A percentile compares a stretch with the other conserved stretches of the same genome.
phyloP scores from a whole-genome alignment of 1,140 invertebrate genomes.

The Penaeus indicus region DNA sequence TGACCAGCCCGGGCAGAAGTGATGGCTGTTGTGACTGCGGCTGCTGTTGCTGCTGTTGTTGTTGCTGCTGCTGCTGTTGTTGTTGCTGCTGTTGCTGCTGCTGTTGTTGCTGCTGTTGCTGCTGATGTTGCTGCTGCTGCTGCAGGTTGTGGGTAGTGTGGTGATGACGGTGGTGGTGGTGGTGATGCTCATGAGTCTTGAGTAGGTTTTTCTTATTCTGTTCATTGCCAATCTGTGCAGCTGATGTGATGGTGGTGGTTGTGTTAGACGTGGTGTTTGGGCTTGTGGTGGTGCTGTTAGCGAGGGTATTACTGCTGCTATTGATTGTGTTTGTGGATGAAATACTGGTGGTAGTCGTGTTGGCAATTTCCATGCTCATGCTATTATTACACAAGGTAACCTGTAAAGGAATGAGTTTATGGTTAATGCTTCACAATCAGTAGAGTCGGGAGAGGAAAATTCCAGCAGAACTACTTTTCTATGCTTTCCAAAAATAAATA shows the following conservation, averaged over 20 bases:
- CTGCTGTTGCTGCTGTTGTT: neutral
- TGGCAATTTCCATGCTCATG: neutral
- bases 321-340: constrained; percentile 5
- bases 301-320: constrained; percentile 29
- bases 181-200: constrained; percentile 57
- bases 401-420: too few species aligned
- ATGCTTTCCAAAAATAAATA: too few species aligned
- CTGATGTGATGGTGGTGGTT: constrained; percentile 29
- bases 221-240: constrained; percentile 47
- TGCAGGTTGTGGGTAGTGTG: constrained; percentile 54
- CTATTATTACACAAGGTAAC: too few species aligned
- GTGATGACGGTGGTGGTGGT: constrained; percentile 47
- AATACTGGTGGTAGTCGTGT: constrained; percentile 20
- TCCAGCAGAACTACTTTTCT: too few species aligned
- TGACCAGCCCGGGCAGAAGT: neutral
- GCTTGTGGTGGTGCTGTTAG: neutral
- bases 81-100: neutral
- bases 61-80: neutral
- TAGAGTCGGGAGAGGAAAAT: too few species aligned
- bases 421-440: too few species aligned
- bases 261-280: constrained; percentile 23
- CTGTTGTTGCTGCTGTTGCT: neutral
- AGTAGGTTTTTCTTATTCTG: constrained; percentile 62
- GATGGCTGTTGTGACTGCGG: neutral
- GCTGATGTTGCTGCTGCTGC: constrained; percentile 57